Evolutionary conservation across 2,113 vertebrate genomes (phyloP).

Genomic region (Puffinus mauretanicus): DNA sequence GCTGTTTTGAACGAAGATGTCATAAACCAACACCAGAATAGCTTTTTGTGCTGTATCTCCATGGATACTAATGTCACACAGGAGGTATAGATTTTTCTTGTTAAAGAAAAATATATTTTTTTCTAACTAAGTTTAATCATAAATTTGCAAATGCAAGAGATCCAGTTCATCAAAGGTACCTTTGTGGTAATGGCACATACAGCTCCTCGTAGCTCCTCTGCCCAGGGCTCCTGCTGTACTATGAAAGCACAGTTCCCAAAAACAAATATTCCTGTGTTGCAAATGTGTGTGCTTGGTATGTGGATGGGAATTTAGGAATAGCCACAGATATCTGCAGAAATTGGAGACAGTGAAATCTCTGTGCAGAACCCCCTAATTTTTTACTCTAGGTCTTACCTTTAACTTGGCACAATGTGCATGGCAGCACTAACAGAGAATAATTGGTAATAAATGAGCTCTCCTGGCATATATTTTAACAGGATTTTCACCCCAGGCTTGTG

Average conservation of each 20-base stretch:
- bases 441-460: conserved; percentile 12
- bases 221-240: background rate
- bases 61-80: conserved; percentile 33
- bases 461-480: background rate
- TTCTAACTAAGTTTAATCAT: background rate
- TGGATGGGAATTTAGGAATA: conserved; percentile 27
- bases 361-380: background rate
- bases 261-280: conserved; percentile 64
- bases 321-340: conserved; percentile 54
- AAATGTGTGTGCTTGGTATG: conserved; percentile 17
- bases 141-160: conserved; percentile 21
- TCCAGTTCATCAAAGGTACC: conserved; percentile 44
- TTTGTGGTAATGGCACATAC: conserved; percentile 8
- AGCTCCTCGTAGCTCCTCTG: background rate
- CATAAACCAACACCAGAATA: background rate
- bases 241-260: conserved; percentile 46
- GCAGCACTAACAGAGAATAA: background rate
- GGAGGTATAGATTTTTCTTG: conserved; percentile 42
- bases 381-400: conserved; percentile 37
- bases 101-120: conserved; percentile 33
- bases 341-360: conserved; percentile 44
- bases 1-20: background rate
- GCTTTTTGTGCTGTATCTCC: conserved; percentile 9
- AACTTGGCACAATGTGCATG: background rate
- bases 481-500: conserved; percentile 5